Conservation (phyloP, 2,113 vertebrate species). For the Psilopsiagon aymara region DNA sequence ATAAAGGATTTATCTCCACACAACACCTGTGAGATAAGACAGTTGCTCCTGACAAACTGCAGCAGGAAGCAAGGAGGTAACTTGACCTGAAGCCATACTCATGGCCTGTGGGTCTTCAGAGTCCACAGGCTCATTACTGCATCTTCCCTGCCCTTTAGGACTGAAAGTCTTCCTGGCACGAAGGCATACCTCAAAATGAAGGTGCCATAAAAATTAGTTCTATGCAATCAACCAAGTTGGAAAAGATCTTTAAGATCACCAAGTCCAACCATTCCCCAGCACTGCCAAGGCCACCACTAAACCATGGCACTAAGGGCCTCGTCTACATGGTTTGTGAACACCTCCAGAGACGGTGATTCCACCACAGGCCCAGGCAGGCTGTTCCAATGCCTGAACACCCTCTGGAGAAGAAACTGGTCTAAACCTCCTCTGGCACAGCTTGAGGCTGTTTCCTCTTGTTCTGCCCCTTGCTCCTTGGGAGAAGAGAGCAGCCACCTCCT, state of each 20-base stretch:
- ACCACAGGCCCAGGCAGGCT: not conserved
- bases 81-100: not conserved
- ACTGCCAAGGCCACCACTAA: not conserved
- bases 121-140: not conserved
- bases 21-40: conserved; percentile 29
- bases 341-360: not conserved
- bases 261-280: not conserved
- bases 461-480: not conserved
- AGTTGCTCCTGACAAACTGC: not conserved
- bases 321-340: not conserved
- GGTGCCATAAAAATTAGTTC: not conserved
- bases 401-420: not conserved
- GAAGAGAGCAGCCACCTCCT: not conserved
- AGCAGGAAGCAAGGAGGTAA: not conserved
- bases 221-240: not conserved
- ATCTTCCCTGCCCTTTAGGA: not conserved
- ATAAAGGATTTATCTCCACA: conserved; percentile 11
- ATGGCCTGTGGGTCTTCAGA: not conserved
- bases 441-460: not conserved
- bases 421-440: not conserved
- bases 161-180: not conserved
- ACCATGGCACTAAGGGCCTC: not conserved
- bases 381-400: not conserved
- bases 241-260: not conserved
- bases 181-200: not conserved